Base-by-base conservation (phyloP, 2,888 invertebrate species). In the Noctua janthina region DNA sequence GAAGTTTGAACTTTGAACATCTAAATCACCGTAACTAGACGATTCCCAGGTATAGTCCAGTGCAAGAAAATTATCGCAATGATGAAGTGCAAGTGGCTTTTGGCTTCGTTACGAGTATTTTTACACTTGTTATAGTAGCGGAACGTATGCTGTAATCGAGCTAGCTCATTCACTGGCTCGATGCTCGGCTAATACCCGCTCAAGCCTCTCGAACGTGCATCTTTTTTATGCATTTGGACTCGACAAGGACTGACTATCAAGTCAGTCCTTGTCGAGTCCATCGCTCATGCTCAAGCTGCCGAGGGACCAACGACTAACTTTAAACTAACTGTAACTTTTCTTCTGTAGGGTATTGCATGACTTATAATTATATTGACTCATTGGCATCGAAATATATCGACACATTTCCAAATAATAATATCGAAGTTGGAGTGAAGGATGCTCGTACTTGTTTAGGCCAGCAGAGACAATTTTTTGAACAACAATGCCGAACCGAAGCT, bases 171-270 rank as follows among this genome's bases (percentile, higher is more conserved):
- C 13, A 8, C 8, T 6, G 46, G 49, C 5, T 23, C 17, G 35
- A 78, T 69, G 54, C 67, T 49, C 13, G 23, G 29, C 17, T 80
- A 20, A 49, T 56, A 78, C 20, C 43, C 59, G 49, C 17, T 68
- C 17, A 51, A 76, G 35, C 67, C 20, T 51, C 15, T 10, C 7
- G 10, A 39, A 49, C 43, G 35, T 81, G 66, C 62, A 73, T 80
- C n/a, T 70, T 74, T 73, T 73, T 73, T 81, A 81, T 69, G 59
- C 73, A 85, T 74, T 66, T 80, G n/a, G n/a, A n/a, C n/a, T n/a
- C n/a, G n/a, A n/a, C n/a, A n/a, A n/a, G n/a, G n/a, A n/a, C n/a
- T n/a, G n/a, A n/a, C n/a, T n/a, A n/a, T n/a, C n/a, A n/a, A 70
- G 82, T 74, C 86, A 43, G 7, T 46, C n/a, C 82, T 51, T 81